Evolutionary conservation across 2,888 invertebrate genomes (phyloP), one percentile per base, ranked within the genome.

Genomic region (Habroteleia sp.): DNA sequence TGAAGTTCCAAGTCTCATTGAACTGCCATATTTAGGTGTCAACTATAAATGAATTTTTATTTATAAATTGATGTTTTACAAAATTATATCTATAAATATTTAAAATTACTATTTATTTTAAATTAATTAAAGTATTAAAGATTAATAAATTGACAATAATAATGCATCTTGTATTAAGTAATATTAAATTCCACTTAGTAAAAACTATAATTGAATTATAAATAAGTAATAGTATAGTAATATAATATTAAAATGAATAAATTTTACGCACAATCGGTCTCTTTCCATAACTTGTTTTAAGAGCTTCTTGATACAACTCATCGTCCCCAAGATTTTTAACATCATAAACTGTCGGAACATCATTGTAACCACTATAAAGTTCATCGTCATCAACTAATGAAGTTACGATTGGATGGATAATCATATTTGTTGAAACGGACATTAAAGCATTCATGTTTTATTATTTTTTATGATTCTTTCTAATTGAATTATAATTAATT

Each of bases 271-370:
- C 93, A 74, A 92, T 90, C 50, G 93, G 93, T 80, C 93, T 89
- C 42, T 94, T 91, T 10, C 93, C 93, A 82, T 94, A 93, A 76
- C 94, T 93, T 0, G 91, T 93, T 78, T 92, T 91, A n/a, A 95
- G 90, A 6, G 94, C 93, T 86, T 94, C 93, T 87, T 95, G 94
- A 82, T 95, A 94, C 17, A 90, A 91, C 77, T 93, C 91, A 87
- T 95, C 95, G 79, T 93, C 92, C 48, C 93, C 91, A 71, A 95
- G 87, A 84, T 93, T 92, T 86, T 94, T 90, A 0, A 92, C 92
- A 81, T 92, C 92, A 71, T 93, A 89, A 1, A 92, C 91, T 0
- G 93, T 91, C 3, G 93, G 91, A 77, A 92, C 92, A 16, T 93
- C 93, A 82, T 93, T 93, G 84, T 93, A 93, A 1, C 93, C 93